Evolutionary conservation across 2,888 invertebrate genomes (phyloP).

Genomic region (Gari tellinella): DNA sequence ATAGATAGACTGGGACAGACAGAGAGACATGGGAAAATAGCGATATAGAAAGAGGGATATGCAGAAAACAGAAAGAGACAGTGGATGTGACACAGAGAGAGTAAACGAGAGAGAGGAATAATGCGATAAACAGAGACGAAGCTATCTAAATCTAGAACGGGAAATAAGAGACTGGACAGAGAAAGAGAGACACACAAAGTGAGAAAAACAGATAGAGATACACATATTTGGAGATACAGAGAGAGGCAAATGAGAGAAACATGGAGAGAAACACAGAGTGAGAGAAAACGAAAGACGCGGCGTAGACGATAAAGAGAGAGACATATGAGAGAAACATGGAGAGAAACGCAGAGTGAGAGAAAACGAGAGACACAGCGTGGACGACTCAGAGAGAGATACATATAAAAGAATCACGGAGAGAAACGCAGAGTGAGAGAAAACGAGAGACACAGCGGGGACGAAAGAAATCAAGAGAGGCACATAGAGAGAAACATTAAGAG

Average conservation of each 20-base stretch:
- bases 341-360: neutral
- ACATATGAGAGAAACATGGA: constrained; percentile 3
- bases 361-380: neutral
- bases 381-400: neutral
- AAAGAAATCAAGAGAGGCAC: constrained; percentile 1
- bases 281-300: constrained; percentile 4
- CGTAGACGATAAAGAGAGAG: constrained; percentile 2
- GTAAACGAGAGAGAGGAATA: neutral
- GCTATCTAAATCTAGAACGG: neutral
- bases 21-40: neutral
- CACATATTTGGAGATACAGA: neutral
- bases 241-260: neutral
- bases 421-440: constrained; percentile 1
- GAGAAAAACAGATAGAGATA: neutral
- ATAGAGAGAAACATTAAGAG: neutral
- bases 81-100: neutral
- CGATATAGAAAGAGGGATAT: neutral
- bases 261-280: constrained; percentile 8
- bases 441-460: constrained; percentile 1
- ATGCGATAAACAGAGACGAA: neutral
- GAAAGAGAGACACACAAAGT: neutral
- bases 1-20: neutral
- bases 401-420: neutral
- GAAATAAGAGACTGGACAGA: neutral
- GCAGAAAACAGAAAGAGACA: neutral